Percentiles rank a stretch among this genome's conserved stretches.
phyloP scores from a whole-genome alignment of 2,113 vertebrate genomes.

The Chlamydotis undulata region DNA sequence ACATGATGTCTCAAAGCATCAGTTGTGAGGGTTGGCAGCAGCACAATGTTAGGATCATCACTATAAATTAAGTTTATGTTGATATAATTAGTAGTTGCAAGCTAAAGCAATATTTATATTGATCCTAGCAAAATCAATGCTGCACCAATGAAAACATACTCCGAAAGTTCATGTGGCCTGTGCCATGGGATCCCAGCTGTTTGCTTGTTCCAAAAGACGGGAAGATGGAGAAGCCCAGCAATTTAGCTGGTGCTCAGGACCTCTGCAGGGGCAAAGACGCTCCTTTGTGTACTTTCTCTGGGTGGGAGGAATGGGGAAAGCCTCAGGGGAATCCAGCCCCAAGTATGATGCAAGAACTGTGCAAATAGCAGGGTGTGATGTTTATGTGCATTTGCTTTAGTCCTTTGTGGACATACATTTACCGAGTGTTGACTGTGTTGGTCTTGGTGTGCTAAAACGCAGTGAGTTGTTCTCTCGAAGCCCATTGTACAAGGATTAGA shows the following conservation, averaged over 20 bases:
- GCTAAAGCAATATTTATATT: constrained; percentile 77
- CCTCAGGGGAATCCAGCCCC: not conserved
- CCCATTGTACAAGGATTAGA: not conserved
- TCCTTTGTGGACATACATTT: not conserved
- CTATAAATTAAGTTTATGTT: constrained; percentile 81
- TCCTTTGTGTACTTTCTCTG: not conserved
- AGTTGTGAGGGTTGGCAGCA: constrained; percentile 63
- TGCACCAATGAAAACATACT: constrained; percentile 53
- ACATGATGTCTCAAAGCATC: constrained; percentile 64
- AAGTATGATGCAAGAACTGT: accelerated
- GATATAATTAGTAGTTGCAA: constrained; percentile 79
- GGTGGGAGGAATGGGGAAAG: not conserved
- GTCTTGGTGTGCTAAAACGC: not conserved
- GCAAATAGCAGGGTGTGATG: not conserved
- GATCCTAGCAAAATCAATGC: constrained; percentile 67
- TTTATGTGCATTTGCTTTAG: not conserved
- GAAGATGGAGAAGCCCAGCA: not conserved
- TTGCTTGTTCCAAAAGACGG: not conserved
- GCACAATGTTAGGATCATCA: constrained; percentile 70
- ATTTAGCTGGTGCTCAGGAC: not conserved
- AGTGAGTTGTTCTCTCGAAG: not conserved
- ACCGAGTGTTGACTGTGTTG: not conserved
- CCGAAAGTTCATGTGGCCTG: not conserved
- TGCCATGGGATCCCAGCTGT: constrained; percentile 4
- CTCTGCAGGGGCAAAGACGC: not conserved